Percentiles rank a stretch among this genome's conserved stretches.
These are phyloP conservation scores for Chelonus insularis DNA, from an alignment of 1,140 invertebrate genomes.

Conservation along the genomic window DNA sequence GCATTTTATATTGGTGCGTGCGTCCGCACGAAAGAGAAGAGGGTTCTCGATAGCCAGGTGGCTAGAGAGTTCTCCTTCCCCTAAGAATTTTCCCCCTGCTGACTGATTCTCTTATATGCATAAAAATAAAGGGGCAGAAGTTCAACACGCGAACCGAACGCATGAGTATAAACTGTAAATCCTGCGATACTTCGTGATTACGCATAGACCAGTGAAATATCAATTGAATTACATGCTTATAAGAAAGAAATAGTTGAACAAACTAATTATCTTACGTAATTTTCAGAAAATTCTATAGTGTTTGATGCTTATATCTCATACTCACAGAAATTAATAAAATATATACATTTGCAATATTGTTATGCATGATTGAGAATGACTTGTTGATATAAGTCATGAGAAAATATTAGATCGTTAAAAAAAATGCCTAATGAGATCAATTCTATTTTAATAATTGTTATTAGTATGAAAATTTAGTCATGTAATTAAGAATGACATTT, in stretches of 20 bases:
- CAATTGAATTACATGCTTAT: neutral
- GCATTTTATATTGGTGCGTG: conserved; percentile 19
- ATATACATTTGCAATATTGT: too few relatives aligned
- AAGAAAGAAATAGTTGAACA: neutral
- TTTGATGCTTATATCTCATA: too few relatives aligned
- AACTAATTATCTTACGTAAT: neutral
- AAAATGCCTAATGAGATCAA: too few relatives aligned
- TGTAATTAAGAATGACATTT: too few relatives aligned
- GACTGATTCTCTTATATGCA: neutral
- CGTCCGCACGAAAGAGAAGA: conserved; percentile 13
- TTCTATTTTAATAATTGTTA: too few relatives aligned
- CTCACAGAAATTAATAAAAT: too few relatives aligned
- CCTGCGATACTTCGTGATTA: conserved; percentile 14
- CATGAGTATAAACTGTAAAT: conserved; percentile 1
- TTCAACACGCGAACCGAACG: conserved; percentile 11
- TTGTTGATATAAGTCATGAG: too few relatives aligned
- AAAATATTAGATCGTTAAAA: too few relatives aligned
- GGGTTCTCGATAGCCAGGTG: conserved; percentile 24
- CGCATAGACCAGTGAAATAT: conserved; percentile 16
- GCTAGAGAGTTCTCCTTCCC: conserved; percentile 10
- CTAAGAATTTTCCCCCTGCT: neutral
- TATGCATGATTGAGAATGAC: too few relatives aligned
- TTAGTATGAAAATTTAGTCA: too few relatives aligned
- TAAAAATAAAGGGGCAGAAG: conserved; percentile 11
- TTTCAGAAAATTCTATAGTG: conserved; percentile 12